Base-by-base conservation (phyloP, 2,113 vertebrate genomes). In the Crotalus viridis region DNA sequence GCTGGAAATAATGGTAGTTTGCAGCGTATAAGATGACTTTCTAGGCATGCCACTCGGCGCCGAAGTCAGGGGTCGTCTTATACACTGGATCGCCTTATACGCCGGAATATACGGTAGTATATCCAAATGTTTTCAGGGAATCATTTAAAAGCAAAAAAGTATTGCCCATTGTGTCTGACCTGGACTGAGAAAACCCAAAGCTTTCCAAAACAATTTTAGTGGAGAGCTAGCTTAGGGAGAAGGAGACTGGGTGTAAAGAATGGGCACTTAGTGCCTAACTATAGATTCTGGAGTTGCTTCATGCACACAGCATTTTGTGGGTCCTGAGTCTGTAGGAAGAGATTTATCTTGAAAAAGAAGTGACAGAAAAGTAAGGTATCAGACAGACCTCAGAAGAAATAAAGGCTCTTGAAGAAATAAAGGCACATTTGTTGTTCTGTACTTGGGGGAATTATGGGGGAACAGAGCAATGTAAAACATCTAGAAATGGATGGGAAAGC, bases 401-500 rank as follows among this genome's bases (percentile, higher is more conserved):
- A 57, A 52, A 17, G 19, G 5, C 2, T 33, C 19, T 26, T 28
- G 39, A 26, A 46, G 39, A 26, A 24, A 19, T 33, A 5, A 39
- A 26, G 43, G 46, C 6, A n/a, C 4, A 9, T 5, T 1, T 33
- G 46, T 48, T 4, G 10, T 10, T 52, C 26, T 81, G 19, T 4
- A 13, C 8, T 21, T 69, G 6, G 7, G 13, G 3, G 24, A 26
- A 48, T 39, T 48, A 90, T 28, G 33, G 33, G 26, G 13, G 64
- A 39, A 28, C 48, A 85, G 69, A 85, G 9, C 10, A 85, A 28
- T 24, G 28, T 85, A 51, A 52, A 51, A 51, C 17, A 88, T 46
- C 59, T 43, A 43, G 28, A 54, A 54, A 10, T 48, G 91, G n/a
- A 81, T 21, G 69, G 69, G 88, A 94, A 92, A 91, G 93, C 98